These are phyloP conservation scores for Baronia brevicornis DNA, from an alignment of 2,888 invertebrate species.

Conservation along the genomic window DNA sequence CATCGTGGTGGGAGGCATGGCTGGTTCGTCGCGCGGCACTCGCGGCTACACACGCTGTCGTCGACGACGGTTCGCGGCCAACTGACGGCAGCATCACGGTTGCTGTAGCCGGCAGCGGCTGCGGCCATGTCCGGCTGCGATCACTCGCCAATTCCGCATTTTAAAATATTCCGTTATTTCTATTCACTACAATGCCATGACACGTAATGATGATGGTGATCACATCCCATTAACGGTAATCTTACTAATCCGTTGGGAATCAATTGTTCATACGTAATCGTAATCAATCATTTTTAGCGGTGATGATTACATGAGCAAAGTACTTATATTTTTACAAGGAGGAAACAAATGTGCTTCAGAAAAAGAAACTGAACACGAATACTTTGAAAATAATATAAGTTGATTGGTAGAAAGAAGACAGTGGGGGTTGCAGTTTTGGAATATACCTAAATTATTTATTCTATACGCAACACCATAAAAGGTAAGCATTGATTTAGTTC, in stretches of 20 bases:
- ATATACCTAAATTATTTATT: no score
- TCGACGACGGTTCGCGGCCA: constrained; percentile 64
- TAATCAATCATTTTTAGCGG: constrained; percentile 11
- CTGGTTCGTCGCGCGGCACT: constrained; percentile 44
- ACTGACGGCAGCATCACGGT: constrained; percentile 51
- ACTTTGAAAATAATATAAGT: no score
- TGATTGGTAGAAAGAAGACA: no score
- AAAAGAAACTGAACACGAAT: no score
- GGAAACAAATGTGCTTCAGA: no score
- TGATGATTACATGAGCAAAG: constrained; percentile 14
- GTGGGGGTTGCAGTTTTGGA: no score
- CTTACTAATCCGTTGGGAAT: constrained; percentile 20
- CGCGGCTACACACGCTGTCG: constrained; percentile 53
- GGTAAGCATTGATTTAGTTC: no score
- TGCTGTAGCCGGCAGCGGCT: no score
- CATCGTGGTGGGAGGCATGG: constrained; percentile 72
- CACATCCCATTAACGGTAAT: constrained; percentile 21
- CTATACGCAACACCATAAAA: no score
- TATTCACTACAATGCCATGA: constrained; percentile 44
- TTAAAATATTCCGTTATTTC: constrained; percentile 66
- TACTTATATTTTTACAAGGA: no score
- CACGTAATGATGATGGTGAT: constrained; percentile 33
- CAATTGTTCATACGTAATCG: constrained; percentile 15
- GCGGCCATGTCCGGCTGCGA: constrained; percentile 46
- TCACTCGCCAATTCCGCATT: constrained; percentile 70